A percentile compares a stretch with the other conserved stretches of the same genome.
Evolutionary conservation across 2,888 invertebrate species (phyloP).

Genomic region (Idaea aversata): DNA sequence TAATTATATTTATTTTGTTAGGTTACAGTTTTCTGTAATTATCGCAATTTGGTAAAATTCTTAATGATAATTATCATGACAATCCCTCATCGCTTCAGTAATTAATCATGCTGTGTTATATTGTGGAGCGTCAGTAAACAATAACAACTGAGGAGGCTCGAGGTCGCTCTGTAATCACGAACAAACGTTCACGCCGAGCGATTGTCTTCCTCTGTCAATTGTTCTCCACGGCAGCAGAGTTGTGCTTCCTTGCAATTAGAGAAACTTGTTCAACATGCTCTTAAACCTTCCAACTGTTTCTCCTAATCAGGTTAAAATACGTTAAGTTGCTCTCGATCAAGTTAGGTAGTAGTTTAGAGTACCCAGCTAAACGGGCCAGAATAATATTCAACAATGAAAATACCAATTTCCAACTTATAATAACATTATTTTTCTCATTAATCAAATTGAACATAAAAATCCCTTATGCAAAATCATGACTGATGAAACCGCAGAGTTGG

Average conservation of each 20-base stretch:
- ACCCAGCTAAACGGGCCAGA: neutral
- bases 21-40: neutral
- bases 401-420: neutral
- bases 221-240: constrained; percentile 18
- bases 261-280: constrained; percentile 17
- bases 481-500: constrained; percentile 25
- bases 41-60: neutral
- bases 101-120: neutral
- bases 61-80: neutral
- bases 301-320: constrained; percentile 22
- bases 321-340: neutral
- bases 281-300: constrained; percentile 17
- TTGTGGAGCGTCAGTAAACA: neutral
- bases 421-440: constrained; percentile 23
- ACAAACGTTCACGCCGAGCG: constrained; percentile 22
- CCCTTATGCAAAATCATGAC: constrained; percentile 23
- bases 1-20: neutral
- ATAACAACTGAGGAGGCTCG: neutral
- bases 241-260: constrained; percentile 21
- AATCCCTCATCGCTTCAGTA: neutral
- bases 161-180: constrained; percentile 21
- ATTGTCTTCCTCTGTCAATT: constrained; percentile 27
- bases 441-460: constrained; percentile 29
- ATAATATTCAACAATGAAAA: neutral
- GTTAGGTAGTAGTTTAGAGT: constrained; percentile 5